phyloP scores from a whole-genome alignment of 2,113 vertebrate species.

The Thalassoma bifasciatum region DNA sequence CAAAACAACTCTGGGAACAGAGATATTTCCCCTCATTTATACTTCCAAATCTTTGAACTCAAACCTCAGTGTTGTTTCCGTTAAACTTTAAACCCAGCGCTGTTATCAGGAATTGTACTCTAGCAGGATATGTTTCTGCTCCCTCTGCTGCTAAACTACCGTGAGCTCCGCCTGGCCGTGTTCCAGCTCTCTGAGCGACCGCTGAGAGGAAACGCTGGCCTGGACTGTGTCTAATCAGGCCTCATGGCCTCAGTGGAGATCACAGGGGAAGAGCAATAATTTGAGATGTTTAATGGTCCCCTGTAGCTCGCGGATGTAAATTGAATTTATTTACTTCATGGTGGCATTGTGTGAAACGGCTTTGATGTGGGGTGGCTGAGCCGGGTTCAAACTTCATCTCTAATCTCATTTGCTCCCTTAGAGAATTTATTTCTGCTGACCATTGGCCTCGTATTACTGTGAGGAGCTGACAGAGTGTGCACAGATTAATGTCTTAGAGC shows the following conservation, averaged over 20 bases:
- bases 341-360: constrained; percentile 18
- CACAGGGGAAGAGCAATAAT: constrained; percentile 34
- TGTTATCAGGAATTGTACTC: constrained; percentile 8
- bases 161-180: constrained; percentile 14
- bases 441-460: constrained; percentile 29
- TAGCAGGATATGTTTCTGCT: not conserved
- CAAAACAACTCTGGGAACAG: no score
- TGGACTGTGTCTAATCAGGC: constrained; percentile 36
- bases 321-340: constrained; percentile 49
- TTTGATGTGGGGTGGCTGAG: constrained; percentile 40
- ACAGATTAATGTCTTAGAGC: constrained; percentile 34
- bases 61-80: not conserved
- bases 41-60: not conserved
- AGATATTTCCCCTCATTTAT: no score
- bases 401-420: constrained; percentile 49
- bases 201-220: constrained; percentile 21
- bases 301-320: constrained; percentile 37
- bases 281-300: constrained; percentile 47
- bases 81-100: not conserved
- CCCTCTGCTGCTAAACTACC: constrained; percentile 20
- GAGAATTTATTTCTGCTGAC: constrained; percentile 49
- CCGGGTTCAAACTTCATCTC: constrained; percentile 35
- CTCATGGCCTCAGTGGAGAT: constrained; percentile 34
- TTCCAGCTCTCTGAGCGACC: constrained; percentile 14
- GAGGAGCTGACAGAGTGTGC: constrained; percentile 46